Evolutionary conservation across 2,888 invertebrate genomes (phyloP).

Genomic region (Meloe dianella): DNA sequence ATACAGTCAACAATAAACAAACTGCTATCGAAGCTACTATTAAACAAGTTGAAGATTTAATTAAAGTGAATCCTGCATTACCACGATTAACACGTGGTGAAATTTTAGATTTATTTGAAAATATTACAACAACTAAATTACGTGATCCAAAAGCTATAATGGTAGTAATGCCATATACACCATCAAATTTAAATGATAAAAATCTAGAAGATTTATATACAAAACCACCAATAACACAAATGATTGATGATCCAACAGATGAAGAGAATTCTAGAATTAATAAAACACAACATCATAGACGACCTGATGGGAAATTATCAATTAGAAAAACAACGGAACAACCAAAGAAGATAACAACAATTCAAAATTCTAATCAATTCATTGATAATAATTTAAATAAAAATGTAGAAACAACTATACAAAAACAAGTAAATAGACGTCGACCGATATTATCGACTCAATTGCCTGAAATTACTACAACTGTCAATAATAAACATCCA

Average conservation of each 20-base stretch:
- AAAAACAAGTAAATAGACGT: slow-evolving; percentile 37
- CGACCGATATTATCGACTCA: slow-evolving; percentile 29
- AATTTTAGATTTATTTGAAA: slow-evolving; percentile 70
- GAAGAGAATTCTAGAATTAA: slow-evolving; percentile 23
- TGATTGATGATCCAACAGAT: slow-evolving; percentile 56
- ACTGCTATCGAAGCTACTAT: slow-evolving; percentile 68
- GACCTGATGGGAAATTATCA: slow-evolving; percentile 18
- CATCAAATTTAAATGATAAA: slow-evolving; percentile 61
- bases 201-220: slow-evolving; percentile 70
- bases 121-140: slow-evolving; percentile 61
- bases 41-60: slow-evolving; percentile 70
- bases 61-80: slow-evolving; percentile 66
- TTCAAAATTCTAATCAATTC: not conserved
- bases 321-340: not conserved
- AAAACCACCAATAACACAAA: slow-evolving; percentile 68
- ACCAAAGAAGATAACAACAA: not conserved
- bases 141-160: slow-evolving; percentile 64
- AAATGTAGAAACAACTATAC: slow-evolving; percentile 8
- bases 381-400: not conserved
- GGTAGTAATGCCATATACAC: slow-evolving; percentile 73
- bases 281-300: slow-evolving; percentile 32
- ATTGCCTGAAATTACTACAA: slow-evolving; percentile 56
- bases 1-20: slow-evolving; percentile 23
- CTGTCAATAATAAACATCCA: slow-evolving; percentile 58
- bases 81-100: slow-evolving; percentile 70